Evolutionary conservation across 2,113 vertebrate species (phyloP), one percentile per base, ranked within the genome.

Genomic region (Parus major): DNA sequence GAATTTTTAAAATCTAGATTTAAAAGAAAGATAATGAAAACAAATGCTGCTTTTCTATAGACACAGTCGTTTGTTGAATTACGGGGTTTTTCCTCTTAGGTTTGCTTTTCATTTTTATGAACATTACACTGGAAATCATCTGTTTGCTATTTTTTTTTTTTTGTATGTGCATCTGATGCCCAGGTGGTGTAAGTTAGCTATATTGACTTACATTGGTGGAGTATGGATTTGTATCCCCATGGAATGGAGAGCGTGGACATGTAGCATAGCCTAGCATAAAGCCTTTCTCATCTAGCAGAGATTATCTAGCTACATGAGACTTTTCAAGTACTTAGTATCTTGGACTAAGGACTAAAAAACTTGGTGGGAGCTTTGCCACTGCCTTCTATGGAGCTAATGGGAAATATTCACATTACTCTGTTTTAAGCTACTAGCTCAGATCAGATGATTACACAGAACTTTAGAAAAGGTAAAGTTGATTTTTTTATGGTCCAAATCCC

Each of bases 401-500:
- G 50, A 55, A 93, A 57, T 53, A 78, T 15, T 92, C 47, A 63
- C 18, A 41, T n/a, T 50, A 36, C n/a, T 65, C 47, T 63, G 2
- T 59, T 85, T 87, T 90, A 87, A 80, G 50, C n/a, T 90, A 50
- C 42, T 42, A 50, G 47, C 18, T 90, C 75, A 75, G 60, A 85
- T 82, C 21, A 86, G 11, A 70, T 59, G 69, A 96, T 92, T 82
- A 87, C 13, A 92, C 52, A 92, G 65, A 69, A 57, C 68, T 76
- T 93, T 82, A 93, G 33, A 82, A 96, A 87, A 82, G 78, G 41
- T 87, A 86, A 93, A 93, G 49, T 72, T 96, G 82, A 92, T 82
- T 95, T 79, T 79, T 86, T 76, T 82, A 19, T 81, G 59, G 22
- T 61, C 25, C 29, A 95, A 95, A 83, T 92, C 18, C 47, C 76